Base-by-base conservation (phyloP, 2,888 invertebrate species). In the Chymomyza procnemis region DNA sequence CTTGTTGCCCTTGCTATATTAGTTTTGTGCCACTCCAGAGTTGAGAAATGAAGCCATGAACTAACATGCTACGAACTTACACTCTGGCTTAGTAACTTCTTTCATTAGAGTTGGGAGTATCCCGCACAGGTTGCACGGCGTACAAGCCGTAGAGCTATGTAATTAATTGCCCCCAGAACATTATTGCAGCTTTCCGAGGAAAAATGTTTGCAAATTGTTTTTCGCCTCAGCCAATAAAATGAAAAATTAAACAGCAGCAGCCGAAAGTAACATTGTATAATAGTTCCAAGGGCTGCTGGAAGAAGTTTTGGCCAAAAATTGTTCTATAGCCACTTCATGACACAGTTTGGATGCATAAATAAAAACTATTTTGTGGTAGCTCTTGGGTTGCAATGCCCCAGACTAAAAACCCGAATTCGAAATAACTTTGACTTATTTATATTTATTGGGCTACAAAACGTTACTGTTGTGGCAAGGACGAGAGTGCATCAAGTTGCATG, bases 1-100 rank as follows among this genome's bases (percentile, higher is more conserved):
- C n/a, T 61, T 65, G 64, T 58, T 58, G 16, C 63, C 56, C 68
- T 66, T 67, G 63, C 68, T 12, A 50, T 18, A 4, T 50, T 19
- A 50, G 50, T 50, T 18, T 19, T 50, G n/a, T n/a, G 5, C 18
- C 18, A 19, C 50, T 1, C 19, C 50, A 16, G n/a, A n/a, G 18
- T 50, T 50, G 18, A 50, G 19, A 50, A 50, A 50, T 50, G 50
- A 9, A 50, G 9, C 50, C 50, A 50, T 50, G 50, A 50, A 50
- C 18, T 18, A 9, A 18, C 19, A 19, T 18, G 4, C 14, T 6
- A 8, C 16, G 18, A 50, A 50, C 9, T 50, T 9, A n/a, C n/a
- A n/a, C 16, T 50, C 18, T 50, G 50, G 16, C 50, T 50, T 50
- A 18, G 50, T 41, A 41, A 41, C 34, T 12, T 41, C 34, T 12